phyloP scores from a whole-genome alignment of 2,888 invertebrate genomes.

The Phengaris alcon region DNA sequence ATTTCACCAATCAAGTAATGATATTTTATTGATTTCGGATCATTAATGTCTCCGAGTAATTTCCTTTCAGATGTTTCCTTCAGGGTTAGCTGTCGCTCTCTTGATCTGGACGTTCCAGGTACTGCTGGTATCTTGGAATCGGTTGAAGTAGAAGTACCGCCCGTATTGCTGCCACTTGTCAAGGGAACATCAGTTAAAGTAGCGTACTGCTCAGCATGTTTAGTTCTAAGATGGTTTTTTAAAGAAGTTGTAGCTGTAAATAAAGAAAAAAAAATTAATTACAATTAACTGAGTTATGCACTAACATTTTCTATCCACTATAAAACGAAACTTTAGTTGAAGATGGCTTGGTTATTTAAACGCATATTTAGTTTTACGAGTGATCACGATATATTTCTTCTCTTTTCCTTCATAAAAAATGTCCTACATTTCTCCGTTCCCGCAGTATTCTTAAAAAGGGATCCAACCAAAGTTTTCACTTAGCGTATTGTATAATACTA shows the following conservation, averaged over 20 bases:
- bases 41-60: slow-evolving; percentile 36
- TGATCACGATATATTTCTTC: too few species aligned
- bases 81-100: slow-evolving; percentile 32
- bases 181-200: slow-evolving; percentile 36
- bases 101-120: slow-evolving; percentile 34
- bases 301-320: too few species aligned
- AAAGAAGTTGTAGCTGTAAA: slow-evolving; percentile 33
- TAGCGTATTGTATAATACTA: too few species aligned
- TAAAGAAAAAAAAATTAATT: slow-evolving; percentile 12
- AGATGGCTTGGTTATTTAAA: too few species aligned
- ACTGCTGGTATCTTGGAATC: slow-evolving; percentile 34
- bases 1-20: slow-evolving; percentile 39
- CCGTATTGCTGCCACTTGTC: slow-evolving; percentile 36
- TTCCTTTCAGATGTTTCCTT: slow-evolving; percentile 35
- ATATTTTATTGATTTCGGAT: slow-evolving; percentile 37
- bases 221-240: slow-evolving; percentile 39
- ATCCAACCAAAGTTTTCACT: too few species aligned
- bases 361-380: too few species aligned
- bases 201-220: slow-evolving; percentile 39
- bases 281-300: slow-evolving; percentile 16
- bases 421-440: too few species aligned
- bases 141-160: slow-evolving; percentile 35
- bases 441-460: too few species aligned
- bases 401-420: too few species aligned
- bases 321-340: too few species aligned